These are phyloP conservation scores for Rhingia rostrata DNA, from an alignment of 2,888 invertebrate genomes.

Conservation along the genomic window DNA sequence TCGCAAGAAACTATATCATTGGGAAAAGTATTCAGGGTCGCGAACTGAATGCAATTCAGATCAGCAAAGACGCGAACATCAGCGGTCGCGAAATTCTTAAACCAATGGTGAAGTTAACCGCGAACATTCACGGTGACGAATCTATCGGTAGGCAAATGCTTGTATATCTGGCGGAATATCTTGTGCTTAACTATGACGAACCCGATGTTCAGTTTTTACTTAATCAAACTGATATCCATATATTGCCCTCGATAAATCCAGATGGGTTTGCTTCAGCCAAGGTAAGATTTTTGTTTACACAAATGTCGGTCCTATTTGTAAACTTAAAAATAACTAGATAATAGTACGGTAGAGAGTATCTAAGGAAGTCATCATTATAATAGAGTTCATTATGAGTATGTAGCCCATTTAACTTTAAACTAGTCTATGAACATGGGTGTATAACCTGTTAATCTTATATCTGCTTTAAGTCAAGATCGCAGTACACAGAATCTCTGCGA, in stretches of 20 bases:
- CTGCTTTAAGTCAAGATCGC: too few species aligned
- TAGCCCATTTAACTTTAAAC: too few species aligned
- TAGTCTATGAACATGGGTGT: too few species aligned
- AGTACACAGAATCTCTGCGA: too few species aligned
- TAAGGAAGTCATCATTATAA: too few species aligned
- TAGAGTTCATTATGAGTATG: too few species aligned
- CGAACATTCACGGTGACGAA: slow-evolving; percentile 98
- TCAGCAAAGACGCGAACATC: slow-evolving; percentile 86
- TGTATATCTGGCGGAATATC: slow-evolving; percentile 91
- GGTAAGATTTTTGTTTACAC: slow-evolving; percentile 83
- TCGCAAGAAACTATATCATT: slow-evolving; percentile 89
- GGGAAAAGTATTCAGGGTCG: slow-evolving; percentile 92
- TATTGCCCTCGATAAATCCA: slow-evolving; percentile 98
- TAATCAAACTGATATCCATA: slow-evolving; percentile 93
- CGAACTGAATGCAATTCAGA: slow-evolving; percentile 88
- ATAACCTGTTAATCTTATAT: too few species aligned
- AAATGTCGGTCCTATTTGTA: background rate
- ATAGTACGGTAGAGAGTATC: too few species aligned
- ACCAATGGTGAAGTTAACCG: slow-evolving; percentile 96
- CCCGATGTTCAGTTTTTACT: slow-evolving; percentile 85
- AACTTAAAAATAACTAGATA: background rate
- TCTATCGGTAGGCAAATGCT: slow-evolving; percentile 92
- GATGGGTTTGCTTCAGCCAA: slow-evolving; percentile 94
- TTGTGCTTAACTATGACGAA: slow-evolving; percentile 89
- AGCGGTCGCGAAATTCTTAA: slow-evolving; percentile 84